phyloP scores from a whole-genome alignment of 2,113 vertebrate genomes.

The Theristicus caerulescens region DNA sequence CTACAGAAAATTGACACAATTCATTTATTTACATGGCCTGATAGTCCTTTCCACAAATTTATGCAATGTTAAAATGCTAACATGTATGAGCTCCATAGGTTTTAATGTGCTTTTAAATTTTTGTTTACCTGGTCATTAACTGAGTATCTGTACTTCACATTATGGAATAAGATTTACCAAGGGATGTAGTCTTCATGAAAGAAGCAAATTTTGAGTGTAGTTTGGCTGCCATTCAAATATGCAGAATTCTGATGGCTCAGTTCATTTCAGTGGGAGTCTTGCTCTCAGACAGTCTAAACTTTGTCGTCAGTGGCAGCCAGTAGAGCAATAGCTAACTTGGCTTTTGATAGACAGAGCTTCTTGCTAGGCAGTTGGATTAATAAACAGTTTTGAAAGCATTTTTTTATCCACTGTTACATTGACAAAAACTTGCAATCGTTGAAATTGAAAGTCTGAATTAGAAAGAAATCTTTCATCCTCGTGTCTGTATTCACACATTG shows the following conservation, averaged over 20 bases:
- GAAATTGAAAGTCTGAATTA: background rate
- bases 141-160: background rate
- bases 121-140: background rate
- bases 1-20: background rate
- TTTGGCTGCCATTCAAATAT: conserved; percentile 41
- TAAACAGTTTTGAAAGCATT: background rate
- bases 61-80: background rate
- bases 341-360: background rate
- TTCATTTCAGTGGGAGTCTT: background rate
- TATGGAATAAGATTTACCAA: background rate
- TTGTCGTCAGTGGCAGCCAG: background rate
- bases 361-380: background rate
- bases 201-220: background rate
- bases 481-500: background rate
- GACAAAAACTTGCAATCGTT: background rate
- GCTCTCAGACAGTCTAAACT: conserved; percentile 1
- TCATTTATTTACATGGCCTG: background rate
- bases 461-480: background rate
- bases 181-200: background rate
- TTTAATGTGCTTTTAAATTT: background rate
- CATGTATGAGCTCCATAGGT: background rate
- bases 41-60: background rate
- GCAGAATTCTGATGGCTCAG: background rate
- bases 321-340: background rate
- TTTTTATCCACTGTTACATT: background rate